Conservation (phyloP, 2,113 vertebrate genomes). For the Forbesichthys papilliferus region DNA sequence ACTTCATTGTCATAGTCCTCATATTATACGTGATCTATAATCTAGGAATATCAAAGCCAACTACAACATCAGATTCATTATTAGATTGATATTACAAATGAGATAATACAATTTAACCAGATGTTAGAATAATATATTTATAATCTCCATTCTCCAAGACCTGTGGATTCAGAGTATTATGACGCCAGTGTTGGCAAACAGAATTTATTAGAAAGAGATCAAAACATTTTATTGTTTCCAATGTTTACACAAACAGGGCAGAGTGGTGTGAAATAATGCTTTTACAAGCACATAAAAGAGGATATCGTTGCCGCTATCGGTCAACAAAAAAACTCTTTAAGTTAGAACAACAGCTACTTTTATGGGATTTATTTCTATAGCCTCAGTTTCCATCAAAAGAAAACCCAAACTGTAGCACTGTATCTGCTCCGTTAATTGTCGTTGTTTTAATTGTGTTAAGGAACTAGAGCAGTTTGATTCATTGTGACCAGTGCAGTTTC, state of each 20-base stretch:
- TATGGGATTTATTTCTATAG: conserved; percentile 47
- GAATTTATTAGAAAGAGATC: conserved; percentile 31
- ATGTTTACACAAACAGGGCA: conserved; percentile 43
- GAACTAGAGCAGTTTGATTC: conserved; percentile 21
- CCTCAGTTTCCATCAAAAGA: conserved; percentile 46
- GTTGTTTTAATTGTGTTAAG: background rate
- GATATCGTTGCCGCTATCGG: conserved; percentile 53
- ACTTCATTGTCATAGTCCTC: too few species aligned
- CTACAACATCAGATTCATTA: too few species aligned
- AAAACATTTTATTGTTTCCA: conserved; percentile 19
- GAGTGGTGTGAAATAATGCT: conserved; percentile 54
- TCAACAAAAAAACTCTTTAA: conserved; percentile 53
- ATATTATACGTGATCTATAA: too few species aligned
- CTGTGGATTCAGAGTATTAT: background rate
- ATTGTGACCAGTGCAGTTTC: conserved; percentile 40
- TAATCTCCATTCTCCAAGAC: conserved; percentile 8
- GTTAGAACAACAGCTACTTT: conserved; percentile 61
- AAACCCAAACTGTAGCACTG: conserved; percentile 31
- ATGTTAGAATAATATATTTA: background rate
- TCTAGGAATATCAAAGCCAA: too few species aligned
- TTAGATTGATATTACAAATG: background rate
- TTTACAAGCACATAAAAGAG: conserved; percentile 68
- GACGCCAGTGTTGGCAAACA: background rate
- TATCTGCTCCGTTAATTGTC: conserved; percentile 26
- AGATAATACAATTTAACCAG: background rate